A percentile compares a stretch with the other conserved stretches of the same genome.
Conservation (phyloP, 2,113 vertebrate genomes). For the Tylochromis polylepis region DNA sequence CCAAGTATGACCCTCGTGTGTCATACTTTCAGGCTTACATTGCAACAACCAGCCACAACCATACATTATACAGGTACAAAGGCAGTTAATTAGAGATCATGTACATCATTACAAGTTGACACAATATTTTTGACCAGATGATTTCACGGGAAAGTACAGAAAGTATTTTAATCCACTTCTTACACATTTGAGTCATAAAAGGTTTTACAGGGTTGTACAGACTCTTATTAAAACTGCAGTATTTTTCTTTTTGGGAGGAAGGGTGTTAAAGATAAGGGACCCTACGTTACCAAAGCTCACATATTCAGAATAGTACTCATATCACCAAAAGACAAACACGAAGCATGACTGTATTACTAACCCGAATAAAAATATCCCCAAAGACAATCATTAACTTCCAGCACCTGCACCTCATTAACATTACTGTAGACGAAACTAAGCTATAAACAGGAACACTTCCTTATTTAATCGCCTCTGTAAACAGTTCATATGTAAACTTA, state of each 20-base stretch:
- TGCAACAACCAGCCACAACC: neutral
- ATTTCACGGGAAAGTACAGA: neutral
- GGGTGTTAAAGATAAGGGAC: neutral
- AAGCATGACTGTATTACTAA: constrained; percentile 54
- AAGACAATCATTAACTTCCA: constrained; percentile 60
- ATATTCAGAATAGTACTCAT: neutral
- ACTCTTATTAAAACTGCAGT: neutral
- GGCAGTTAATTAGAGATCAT: neutral
- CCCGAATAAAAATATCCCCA: constrained; percentile 45
- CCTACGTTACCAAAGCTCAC: neutral
- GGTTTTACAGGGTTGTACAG: neutral
- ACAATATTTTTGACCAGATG: neutral
- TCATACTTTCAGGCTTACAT: neutral
- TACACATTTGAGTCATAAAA: neutral
- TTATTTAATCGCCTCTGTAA: constrained; percentile 30
- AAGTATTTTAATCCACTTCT: neutral
- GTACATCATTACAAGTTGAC: neutral
- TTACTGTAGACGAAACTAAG: constrained; percentile 21
- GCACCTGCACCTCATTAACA: constrained; percentile 56
- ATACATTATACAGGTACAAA: neutral
- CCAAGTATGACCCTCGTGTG: neutral
- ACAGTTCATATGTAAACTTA: constrained; percentile 22
- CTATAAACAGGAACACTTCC: constrained; percentile 34
- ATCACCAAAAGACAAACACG: neutral
- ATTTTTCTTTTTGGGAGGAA: neutral